These are phyloP conservation scores for Coreoperca whiteheadi DNA, from an alignment of 2,113 vertebrate genomes.

Conservation along the genomic window DNA sequence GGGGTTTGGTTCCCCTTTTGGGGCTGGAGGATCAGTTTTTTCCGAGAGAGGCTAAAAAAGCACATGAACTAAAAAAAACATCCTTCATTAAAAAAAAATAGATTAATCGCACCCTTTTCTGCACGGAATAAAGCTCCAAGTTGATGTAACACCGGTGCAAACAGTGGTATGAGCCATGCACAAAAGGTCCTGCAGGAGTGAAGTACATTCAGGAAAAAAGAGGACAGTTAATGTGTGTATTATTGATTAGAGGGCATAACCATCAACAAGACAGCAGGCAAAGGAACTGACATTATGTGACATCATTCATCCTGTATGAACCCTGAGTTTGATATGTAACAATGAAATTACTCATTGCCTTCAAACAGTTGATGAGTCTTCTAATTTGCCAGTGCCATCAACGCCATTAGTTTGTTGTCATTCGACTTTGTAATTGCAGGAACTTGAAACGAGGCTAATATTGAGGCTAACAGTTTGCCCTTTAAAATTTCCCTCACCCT, in stretches of 20 bases:
- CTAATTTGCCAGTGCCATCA: background rate
- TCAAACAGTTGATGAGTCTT: background rate
- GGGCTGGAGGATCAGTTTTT: conserved; percentile 2
- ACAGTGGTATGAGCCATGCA: background rate
- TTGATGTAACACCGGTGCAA: conserved; percentile 38
- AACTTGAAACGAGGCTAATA: background rate
- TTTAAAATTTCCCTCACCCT: background rate
- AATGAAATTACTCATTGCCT: conserved; percentile 30
- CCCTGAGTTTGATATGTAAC: conserved; percentile 5
- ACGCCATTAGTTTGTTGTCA: background rate
- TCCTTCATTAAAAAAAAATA: background rate
- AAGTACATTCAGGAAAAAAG: background rate
- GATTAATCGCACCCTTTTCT: conserved; percentile 29
- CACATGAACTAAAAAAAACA: background rate
- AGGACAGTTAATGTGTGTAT: background rate
- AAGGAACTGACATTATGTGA: background rate
- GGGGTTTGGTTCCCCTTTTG: conserved; percentile 2
- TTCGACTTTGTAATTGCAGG: conserved; percentile 1
- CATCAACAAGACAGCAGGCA: conserved; percentile 15
- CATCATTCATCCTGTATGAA: background rate
- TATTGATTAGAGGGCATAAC: conserved; percentile 7
- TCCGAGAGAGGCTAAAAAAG: background rate
- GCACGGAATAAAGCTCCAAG: background rate
- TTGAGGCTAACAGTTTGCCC: background rate
- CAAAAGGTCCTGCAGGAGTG: background rate